Conservation (phyloP, 2,797 vertebrate genomes). For the Macrochelys suwanniensis region DNA sequence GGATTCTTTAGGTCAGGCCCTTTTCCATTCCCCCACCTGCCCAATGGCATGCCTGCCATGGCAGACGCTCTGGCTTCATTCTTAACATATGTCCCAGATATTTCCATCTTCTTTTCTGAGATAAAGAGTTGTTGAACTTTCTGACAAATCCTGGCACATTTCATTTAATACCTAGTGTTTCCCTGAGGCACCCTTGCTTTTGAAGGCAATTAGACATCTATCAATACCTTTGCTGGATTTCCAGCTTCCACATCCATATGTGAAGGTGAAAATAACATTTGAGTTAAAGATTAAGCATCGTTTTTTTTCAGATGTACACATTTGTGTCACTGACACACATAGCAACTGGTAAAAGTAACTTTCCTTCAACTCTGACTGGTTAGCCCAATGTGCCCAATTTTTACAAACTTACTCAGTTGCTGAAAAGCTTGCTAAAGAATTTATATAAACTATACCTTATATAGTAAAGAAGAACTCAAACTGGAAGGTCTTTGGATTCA, state of each 20-base stretch:
- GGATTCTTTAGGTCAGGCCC: background rate
- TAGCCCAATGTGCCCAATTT: background rate
- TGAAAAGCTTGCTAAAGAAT: background rate
- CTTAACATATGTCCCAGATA: background rate
- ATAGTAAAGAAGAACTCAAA: background rate
- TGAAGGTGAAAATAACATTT: background rate
- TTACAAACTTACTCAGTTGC: background rate
- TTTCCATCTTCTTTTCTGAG: background rate
- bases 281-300: background rate
- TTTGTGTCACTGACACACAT: background rate
- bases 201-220: background rate
- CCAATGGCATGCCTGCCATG: background rate
- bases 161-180: background rate
- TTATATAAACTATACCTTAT: slow-evolving; percentile 11
- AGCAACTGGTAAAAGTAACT: background rate
- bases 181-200: background rate
- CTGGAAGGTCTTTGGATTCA: background rate
- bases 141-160: background rate
- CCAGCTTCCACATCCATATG: background rate
- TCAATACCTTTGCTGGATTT: background rate
- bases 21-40: background rate
- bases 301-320: background rate
- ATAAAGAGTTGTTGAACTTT: background rate
- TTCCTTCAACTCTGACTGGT: background rate
- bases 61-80: background rate